phyloP scores from a whole-genome alignment of 2,888 invertebrate genomes.

The Drosophila recens region DNA sequence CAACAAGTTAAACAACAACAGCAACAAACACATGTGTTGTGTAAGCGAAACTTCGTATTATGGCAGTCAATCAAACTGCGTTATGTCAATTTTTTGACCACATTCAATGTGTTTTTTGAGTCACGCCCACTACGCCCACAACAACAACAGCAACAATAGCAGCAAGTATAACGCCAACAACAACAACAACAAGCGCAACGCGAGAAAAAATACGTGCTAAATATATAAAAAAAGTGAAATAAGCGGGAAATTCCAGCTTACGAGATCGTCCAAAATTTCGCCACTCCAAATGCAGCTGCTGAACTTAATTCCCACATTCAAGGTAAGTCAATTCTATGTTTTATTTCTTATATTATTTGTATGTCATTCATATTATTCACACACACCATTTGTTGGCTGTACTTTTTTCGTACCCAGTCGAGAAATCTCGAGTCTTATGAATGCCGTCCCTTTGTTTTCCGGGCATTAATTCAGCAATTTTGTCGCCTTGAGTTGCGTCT shows the following conservation, averaged over 20 bases:
- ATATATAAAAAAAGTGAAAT: slow-evolving; percentile 14
- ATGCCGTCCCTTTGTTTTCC: slow-evolving; percentile 16
- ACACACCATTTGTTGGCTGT: slow-evolving; percentile 14
- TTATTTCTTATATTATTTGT: background rate
- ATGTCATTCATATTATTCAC: background rate
- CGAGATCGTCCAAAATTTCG: slow-evolving; percentile 24
- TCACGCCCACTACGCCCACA: slow-evolving; percentile 39
- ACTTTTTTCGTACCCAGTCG: slow-evolving; percentile 23
- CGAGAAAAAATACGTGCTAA: slow-evolving; percentile 23
- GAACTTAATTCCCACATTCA: slow-evolving; percentile 45
- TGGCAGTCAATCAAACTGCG: slow-evolving; percentile 78
- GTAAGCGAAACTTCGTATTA: slow-evolving; percentile 73
- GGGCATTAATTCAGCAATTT: background rate
- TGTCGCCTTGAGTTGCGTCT: slow-evolving; percentile 1
- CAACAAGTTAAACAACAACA: too few species aligned
- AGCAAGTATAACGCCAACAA: slow-evolving; percentile 3
- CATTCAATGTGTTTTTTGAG: slow-evolving; percentile 54
- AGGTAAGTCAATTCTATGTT: slow-evolving; percentile 61
- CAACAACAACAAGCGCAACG: slow-evolving; percentile 44
- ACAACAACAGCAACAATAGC: slow-evolving; percentile 23
- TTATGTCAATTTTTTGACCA: slow-evolving; percentile 29
- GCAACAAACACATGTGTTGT: slow-evolving; percentile 13
- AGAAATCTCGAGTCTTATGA: slow-evolving; percentile 3
- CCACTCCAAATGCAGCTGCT: slow-evolving; percentile 48
- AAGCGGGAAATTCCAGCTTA: slow-evolving; percentile 25